Evolutionary conservation across 2,888 invertebrate species (phyloP), one percentile per base, ranked within the genome.

Genomic region (Scaptomyza flava): DNA sequence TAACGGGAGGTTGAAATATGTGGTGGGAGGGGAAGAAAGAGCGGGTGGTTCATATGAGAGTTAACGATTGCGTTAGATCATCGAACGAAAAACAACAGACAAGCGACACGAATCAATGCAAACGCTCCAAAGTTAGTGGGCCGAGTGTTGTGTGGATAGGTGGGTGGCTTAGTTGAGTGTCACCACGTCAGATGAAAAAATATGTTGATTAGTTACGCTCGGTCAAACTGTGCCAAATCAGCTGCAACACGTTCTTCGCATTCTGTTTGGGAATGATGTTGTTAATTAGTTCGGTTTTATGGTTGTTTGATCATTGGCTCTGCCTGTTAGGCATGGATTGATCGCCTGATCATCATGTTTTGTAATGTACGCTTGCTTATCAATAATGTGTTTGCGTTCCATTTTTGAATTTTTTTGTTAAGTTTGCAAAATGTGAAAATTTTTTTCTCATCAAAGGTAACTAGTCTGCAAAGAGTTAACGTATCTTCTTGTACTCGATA

Each of bases 151-250:
- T 11, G 34, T 56, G 43, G 41, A 31, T 27, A 4, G 23, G 45
- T 9, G 33, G 42, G 6, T 33, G 36, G 34, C 20, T 43, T 57
- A 45, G 77, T 34, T 65, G 53, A 41, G 62, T 61, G 52, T 48
- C 50, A 54, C 59, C 77, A 77, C 79, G 77, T 77, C 77, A 77
- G 71, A 38, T 5, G 59, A 68, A 68, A 41, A 9, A 17, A 38
- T 17, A 7, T 66, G 46, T 59, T 69, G 66, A 87, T 79, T 85
- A 77, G 78, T 82, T 80, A 65, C 88, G 88, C 83, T 88, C 68
- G 88, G 78, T 68, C 83, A 86, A 86, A 84, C 83, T 88, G 83
- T 88, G 88, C 76, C 83, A 88, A 88, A 70, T 74, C 77, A 72
- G 82, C 80, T 82, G 88, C 88, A 87, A 51, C 68, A 68, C 57